Evolutionary conservation across 1,140 invertebrate genomes (phyloP).

Genomic region (Lamellibrachia luymesi): DNA sequence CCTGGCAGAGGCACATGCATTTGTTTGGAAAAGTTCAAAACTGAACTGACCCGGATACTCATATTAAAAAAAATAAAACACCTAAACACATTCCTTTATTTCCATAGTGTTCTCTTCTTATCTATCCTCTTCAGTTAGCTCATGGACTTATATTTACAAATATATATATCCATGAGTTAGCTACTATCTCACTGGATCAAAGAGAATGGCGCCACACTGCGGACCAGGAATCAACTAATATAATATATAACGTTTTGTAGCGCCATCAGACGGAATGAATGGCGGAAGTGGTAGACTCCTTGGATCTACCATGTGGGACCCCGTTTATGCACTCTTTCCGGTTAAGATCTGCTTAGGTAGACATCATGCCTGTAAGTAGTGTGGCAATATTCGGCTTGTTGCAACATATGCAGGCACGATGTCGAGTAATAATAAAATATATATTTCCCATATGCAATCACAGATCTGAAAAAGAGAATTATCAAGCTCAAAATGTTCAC

Average conservation of each 20-base stretch:
- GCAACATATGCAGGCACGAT: background rate
- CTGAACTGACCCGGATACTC: too few species aligned
- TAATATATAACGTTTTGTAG: background rate
- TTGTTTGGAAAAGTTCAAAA: too few species aligned
- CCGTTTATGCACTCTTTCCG: constrained; percentile 13
- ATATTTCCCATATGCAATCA: background rate
- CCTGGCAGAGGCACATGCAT: too few species aligned
- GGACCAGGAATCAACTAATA: background rate
- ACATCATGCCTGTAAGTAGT: constrained; percentile 27
- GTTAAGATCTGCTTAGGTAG: constrained; percentile 2
- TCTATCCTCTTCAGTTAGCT: too few species aligned
- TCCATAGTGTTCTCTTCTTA: too few species aligned
- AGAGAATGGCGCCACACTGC: background rate
- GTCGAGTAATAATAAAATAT: background rate
- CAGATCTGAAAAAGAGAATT: background rate
- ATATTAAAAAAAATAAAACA: too few species aligned
- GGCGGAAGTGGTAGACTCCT: constrained; percentile 8
- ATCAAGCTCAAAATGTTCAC: background rate
- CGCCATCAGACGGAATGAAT: background rate
- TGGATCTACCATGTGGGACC: constrained; percentile 12
- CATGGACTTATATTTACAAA: too few species aligned
- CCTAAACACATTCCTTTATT: too few species aligned
- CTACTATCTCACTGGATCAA: too few species aligned
- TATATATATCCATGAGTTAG: too few species aligned
- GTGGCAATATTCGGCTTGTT: constrained; percentile 1